Base-by-base conservation (phyloP, 2,113 vertebrate genomes). In the Pleuronectes platessa region DNA sequence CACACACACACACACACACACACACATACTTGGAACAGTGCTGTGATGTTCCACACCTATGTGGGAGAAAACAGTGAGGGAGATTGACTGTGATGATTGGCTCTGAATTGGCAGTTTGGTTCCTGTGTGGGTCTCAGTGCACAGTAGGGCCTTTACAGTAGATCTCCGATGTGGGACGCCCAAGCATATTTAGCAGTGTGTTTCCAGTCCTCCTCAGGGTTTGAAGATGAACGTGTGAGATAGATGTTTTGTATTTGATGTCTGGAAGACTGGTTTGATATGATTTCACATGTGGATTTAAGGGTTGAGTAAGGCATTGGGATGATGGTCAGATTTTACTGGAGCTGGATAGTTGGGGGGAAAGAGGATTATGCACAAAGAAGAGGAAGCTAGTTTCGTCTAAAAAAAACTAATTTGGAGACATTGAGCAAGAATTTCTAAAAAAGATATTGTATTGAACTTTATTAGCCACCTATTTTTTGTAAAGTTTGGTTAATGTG, bases 41-140 rank as follows among this genome's bases (percentile, higher is more conserved):
- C 21, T 72, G 79, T 56, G 78, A 75, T 77, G 86, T 86, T 71
- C 79, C 63, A 45, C 86, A 86, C 81, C 77, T 60, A 58, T 60
- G 85, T 90, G 81, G 74, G 83, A 85, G 79, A 66, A 68, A 65
- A 79, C 71, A 81, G 75, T 76, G 73, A 55, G 47, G n/a, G 21
- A 68, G 53, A 74, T 68, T 74, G 68, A 77, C 13, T 35, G 54
- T 2, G 2, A 78, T 83, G 81, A 85, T 87, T 84, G 79, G 40
- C 20, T 78, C 67, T 78, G 79, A 76, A 71, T 89, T 78, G 76
- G 61, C 79, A 49, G 63, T 61, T 63, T 4, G 61, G 51, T 15
- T 54, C 20, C 53, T 62, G 73, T 75, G 78, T 86, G 59, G 56
- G 56, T 59, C 20, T 54, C 18, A 3, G 4, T 11, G 18, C 51